These are phyloP conservation scores for Labeo catla DNA, from an alignment of 2,113 vertebrate species.

Conservation along the genomic window DNA sequence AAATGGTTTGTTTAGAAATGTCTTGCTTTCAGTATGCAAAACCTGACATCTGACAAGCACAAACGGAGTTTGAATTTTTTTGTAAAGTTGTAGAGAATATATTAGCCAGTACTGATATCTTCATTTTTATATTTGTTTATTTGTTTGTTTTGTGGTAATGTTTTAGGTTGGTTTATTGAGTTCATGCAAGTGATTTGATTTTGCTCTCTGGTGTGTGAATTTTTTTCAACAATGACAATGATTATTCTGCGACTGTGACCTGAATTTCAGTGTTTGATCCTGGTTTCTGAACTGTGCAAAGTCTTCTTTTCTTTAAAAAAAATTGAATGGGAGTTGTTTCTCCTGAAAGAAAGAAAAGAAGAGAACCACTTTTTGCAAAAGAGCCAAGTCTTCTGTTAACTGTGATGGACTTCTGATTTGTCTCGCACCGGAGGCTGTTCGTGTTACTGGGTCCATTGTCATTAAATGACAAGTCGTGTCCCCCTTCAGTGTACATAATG, in stretches of 20 bases:
- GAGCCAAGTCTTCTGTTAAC: conserved; percentile 54
- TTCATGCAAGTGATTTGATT: conserved; percentile 67
- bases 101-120: conserved; percentile 68
- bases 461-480: conserved; percentile 64
- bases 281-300: conserved; percentile 28
- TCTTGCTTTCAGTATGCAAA: conserved; percentile 51
- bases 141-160: conserved; percentile 69
- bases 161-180: conserved; percentile 68
- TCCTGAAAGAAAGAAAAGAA: neutral
- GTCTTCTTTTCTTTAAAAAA: conserved; percentile 9
- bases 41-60: conserved; percentile 69
- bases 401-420: conserved; percentile 64
- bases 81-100: conserved; percentile 69
- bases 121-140: conserved; percentile 65
- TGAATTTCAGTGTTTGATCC: conserved; percentile 65
- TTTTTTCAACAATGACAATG: conserved; percentile 51
- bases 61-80: conserved; percentile 64
- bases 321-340: neutral
- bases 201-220: conserved; percentile 63
- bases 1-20: conserved; percentile 26
- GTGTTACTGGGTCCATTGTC: conserved; percentile 50
- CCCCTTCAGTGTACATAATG: conserved; percentile 71
- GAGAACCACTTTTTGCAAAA: conserved; percentile 12
- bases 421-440: conserved; percentile 56
- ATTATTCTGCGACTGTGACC: conserved; percentile 65